A percentile compares a stretch with the other conserved stretches of the same genome.
Conservation (phyloP, 2,888 invertebrate genomes). For the Heliothis peltigera region DNA sequence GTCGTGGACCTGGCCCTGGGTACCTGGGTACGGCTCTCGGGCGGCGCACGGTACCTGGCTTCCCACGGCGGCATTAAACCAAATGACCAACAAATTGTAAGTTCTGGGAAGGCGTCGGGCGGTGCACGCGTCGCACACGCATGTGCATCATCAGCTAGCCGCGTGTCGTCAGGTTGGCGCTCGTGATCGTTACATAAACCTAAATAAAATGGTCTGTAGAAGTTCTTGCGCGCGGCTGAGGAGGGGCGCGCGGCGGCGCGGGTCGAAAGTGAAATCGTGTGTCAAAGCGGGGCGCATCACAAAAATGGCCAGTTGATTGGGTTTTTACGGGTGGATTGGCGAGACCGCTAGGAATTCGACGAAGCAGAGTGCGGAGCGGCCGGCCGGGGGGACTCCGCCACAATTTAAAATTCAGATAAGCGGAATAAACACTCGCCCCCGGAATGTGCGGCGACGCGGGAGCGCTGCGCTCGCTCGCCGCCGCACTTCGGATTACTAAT, state of each 20-base stretch:
- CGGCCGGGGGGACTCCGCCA: slow-evolving; percentile 35
- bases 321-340: slow-evolving; percentile 82
- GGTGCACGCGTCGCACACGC: slow-evolving; percentile 16
- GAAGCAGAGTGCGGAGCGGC: slow-evolving; percentile 7
- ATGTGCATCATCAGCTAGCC: background rate
- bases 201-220: slow-evolving; percentile 51
- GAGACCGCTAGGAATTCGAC: slow-evolving; percentile 80
- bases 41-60: slow-evolving; percentile 27
- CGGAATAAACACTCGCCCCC: slow-evolving; percentile 80
- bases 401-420: slow-evolving; percentile 88
- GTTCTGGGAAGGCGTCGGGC: slow-evolving; percentile 47
- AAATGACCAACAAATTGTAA: slow-evolving; percentile 74
- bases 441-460: slow-evolving; percentile 64
- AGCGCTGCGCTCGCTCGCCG: background rate
- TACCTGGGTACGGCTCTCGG: slow-evolving; percentile 47
- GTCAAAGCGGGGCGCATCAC: slow-evolving; percentile 78
- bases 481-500: background rate
- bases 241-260: slow-evolving; percentile 24
- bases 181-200: slow-evolving; percentile 8
- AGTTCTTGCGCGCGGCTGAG: slow-evolving; percentile 55
- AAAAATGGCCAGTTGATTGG: slow-evolving; percentile 82
- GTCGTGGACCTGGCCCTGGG: slow-evolving; percentile 24
- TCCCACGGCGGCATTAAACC: slow-evolving; percentile 72
- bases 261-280: slow-evolving; percentile 78
- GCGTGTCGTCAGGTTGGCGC: background rate